Evolutionary conservation across 2,797 vertebrate species (phyloP).

Genomic region (Columba guinea): DNA sequence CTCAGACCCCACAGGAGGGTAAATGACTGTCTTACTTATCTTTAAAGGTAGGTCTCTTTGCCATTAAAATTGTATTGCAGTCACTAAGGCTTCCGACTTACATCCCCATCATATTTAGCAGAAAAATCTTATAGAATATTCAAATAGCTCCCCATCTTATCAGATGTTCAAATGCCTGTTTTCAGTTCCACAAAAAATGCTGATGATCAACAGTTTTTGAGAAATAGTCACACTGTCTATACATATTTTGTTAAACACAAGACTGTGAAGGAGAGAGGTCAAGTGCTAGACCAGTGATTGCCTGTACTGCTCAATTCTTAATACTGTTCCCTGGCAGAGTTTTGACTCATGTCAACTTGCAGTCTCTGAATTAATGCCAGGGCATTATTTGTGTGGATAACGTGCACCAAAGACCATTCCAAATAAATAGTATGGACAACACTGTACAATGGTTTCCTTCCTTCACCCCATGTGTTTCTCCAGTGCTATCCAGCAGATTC

Average conservation of each 20-base stretch:
- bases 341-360: background rate
- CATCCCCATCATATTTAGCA: background rate
- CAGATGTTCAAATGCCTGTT: background rate
- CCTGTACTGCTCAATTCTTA: background rate
- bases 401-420: background rate
- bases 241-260: background rate
- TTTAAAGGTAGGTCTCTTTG: background rate
- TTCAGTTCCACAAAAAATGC: background rate
- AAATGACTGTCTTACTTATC: background rate
- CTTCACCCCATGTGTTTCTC: background rate
- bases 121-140: background rate
- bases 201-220: background rate
- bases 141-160: background rate
- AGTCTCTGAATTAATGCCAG: background rate
- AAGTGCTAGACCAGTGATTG: background rate
- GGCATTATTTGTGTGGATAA: background rate
- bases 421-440: background rate
- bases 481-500: background rate
- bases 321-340: background rate
- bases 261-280: background rate
- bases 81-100: background rate
- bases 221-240: background rate
- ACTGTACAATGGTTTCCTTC: background rate
- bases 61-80: background rate
- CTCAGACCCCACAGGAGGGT: background rate